Evolutionary conservation across 2,888 invertebrate genomes (phyloP), one percentile per base, ranked within the genome.

Genomic region (Cephalotes varians): DNA sequence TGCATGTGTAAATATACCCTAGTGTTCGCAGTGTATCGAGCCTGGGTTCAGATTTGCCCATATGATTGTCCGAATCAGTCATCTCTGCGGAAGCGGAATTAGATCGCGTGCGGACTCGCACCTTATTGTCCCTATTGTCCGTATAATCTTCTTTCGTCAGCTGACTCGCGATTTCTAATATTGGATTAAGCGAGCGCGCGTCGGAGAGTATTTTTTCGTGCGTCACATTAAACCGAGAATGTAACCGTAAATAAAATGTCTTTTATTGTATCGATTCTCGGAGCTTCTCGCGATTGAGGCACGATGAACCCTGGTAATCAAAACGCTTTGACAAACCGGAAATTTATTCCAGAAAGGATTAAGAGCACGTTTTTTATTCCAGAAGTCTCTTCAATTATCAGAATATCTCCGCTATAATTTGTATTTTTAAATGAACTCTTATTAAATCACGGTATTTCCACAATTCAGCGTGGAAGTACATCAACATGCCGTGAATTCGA

Each of bases 21-120:
- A 40, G 40, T 21, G 37, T 25, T 12, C 25, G 44, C 1, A 9
- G 25, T 25, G 7, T 28, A 18, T 47, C 44, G 18, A 47, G 25
- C 9, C 25, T 0, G 60, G 12, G 6, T 62, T 62, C 18, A 25
- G 0, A 15, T 40, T 40, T 25, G 21, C 37, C 40, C 40, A 1
- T 25, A 44, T 64, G 40, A 64, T 25, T 25, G 40, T 4, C 12
- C 37, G 40, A 18, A 64, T 40, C 40, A 40, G 25, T 18, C 40
- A 18, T 64, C 40, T 25, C 18, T 25, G 40, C 71, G 84, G 44
- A 79, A 79, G 60, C 10, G 62, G 73, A 62, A 62, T 74, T 74
- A 85, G 84, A 89, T 88, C 73, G 79, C 83, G 73, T 69, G 56
- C 82, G 34, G 12, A 12, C 49, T 64, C 83, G 73, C 79, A 71